phyloP scores from a whole-genome alignment of 2,797 vertebrate species.

The Micrastur ruficollis region DNA sequence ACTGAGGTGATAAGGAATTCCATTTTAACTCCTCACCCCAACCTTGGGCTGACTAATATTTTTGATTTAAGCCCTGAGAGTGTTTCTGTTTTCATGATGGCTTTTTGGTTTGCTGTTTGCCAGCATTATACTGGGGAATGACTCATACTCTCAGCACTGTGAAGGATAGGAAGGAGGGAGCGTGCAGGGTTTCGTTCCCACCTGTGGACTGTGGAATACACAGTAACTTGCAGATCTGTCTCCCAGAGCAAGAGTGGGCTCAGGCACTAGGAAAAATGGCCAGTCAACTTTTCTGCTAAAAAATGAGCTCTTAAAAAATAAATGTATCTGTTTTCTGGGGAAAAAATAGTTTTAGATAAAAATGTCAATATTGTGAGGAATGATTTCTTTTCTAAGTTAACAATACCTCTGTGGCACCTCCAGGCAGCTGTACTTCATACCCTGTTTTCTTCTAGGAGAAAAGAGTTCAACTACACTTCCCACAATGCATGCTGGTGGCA shows the following conservation, averaged over 20 bases:
- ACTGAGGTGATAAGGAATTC: neutral
- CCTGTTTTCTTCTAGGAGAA: neutral
- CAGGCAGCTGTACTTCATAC: neutral
- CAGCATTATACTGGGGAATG: neutral
- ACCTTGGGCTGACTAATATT: neutral
- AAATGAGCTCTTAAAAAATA: slow-evolving; percentile 31
- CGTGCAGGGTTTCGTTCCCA: neutral
- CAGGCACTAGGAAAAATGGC: neutral
- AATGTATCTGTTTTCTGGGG: neutral
- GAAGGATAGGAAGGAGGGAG: neutral
- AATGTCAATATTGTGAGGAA: neutral
- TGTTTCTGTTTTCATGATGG: neutral
- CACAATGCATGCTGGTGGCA: neutral
- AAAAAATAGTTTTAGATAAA: neutral
- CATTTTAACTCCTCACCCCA: neutral
- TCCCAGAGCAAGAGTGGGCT: neutral
- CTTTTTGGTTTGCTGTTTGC: slow-evolving; percentile 34
- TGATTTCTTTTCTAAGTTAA: neutral
- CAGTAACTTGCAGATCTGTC: slow-evolving; percentile 16
- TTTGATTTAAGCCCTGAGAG: slow-evolving; percentile 25
- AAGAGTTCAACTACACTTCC: neutral
- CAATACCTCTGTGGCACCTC: neutral
- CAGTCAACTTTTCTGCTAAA: neutral
- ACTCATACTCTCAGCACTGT: neutral
- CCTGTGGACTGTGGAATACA: neutral